Evolutionary conservation across 2,113 vertebrate genomes (phyloP).

Genomic region (Nyctibius bracteatus): DNA sequence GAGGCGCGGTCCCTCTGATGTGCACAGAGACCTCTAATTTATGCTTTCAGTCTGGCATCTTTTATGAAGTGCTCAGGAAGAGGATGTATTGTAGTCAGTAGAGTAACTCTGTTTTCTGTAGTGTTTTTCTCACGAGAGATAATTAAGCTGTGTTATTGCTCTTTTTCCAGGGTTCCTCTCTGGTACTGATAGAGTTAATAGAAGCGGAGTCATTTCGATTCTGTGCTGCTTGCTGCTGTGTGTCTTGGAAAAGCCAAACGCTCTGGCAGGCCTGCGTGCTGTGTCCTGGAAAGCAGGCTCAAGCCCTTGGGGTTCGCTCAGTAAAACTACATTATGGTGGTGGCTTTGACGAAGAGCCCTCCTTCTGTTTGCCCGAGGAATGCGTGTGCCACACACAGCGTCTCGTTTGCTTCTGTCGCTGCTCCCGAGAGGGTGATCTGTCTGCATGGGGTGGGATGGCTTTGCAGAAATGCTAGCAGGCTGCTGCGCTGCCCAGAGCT

Average conservation of each 20-base stretch:
- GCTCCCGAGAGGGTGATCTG: neutral
- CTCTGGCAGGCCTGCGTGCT: neutral
- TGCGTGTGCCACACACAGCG: neutral
- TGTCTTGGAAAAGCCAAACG: conserved; percentile 4
- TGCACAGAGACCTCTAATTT: conserved; percentile 8
- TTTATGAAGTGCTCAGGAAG: neutral
- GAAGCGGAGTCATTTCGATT: neutral
- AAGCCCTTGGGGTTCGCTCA: neutral
- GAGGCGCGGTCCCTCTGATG: neutral
- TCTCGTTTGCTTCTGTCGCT: neutral
- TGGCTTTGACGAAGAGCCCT: neutral
- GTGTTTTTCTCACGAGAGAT: neutral
- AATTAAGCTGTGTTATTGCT: neutral
- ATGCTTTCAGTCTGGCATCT: neutral
- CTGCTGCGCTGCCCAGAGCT: neutral
- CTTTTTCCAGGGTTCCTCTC: neutral
- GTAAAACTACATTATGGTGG: neutral
- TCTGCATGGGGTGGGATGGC: neutral
- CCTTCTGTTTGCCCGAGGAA: neutral
- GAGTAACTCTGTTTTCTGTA: neutral
- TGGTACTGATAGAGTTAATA: conserved; percentile 1
- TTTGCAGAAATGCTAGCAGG: neutral
- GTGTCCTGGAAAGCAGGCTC: conserved; percentile 32
- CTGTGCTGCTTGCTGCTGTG: neutral
- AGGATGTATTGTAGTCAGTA: neutral